Conservation (phyloP, 1,140 invertebrate genomes). For the Conus betulinus region DNA sequence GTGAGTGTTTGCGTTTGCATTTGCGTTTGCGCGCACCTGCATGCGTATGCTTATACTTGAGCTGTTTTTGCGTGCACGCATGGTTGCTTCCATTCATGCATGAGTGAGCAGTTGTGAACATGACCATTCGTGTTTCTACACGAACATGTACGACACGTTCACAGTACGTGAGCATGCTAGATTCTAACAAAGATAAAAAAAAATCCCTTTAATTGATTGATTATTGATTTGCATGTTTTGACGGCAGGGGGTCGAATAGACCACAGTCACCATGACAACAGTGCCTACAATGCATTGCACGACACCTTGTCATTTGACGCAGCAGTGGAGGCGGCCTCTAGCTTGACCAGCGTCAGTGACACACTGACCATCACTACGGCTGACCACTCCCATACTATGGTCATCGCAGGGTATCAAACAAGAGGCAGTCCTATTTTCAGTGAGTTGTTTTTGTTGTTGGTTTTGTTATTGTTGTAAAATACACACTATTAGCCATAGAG, state of each 20-base stretch:
- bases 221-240: not conserved
- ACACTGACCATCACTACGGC: conserved; percentile 92
- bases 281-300: conserved; percentile 85
- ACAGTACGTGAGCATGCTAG: not conserved
- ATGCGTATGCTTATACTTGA: too few species aligned
- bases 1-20: not conserved
- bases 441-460: not conserved
- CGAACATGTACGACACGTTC: too few species aligned
- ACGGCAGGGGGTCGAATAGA: conserved; percentile 82
- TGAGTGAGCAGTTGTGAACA: too few species aligned
- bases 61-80: too few species aligned
- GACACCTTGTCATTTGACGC: conserved; percentile 88
- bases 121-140: too few species aligned
- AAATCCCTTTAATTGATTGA: not conserved
- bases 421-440: conserved; percentile 20
- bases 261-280: conserved; percentile 88
- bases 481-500: too few species aligned
- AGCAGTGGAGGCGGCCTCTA: conserved; percentile 80
- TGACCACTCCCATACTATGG: conserved; percentile 83
- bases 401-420: conserved; percentile 34
- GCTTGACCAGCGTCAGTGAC: conserved; percentile 80
- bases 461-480: too few species aligned
- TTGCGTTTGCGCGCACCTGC: not conserved
- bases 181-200: not conserved
- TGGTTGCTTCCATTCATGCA: too few species aligned